Evolutionary conservation across 1,140 invertebrate species (phyloP), one percentile per base, ranked within the genome.

Genomic region (Neuroterus valhalla): DNA sequence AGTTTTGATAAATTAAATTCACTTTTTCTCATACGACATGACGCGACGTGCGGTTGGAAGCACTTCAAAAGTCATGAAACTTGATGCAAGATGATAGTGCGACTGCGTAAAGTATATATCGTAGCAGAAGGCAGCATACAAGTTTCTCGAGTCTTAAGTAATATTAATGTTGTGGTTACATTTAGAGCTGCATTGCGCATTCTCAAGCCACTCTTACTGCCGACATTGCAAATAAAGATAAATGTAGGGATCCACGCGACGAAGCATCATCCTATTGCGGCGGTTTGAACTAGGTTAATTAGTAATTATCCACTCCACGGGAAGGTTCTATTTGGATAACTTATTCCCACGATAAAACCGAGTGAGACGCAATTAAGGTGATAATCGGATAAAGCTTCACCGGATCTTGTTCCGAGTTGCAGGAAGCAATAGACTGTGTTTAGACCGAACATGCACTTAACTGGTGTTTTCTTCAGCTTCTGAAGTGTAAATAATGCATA

Each of bases 271-370:
- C 55, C 71, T 67, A 74, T 78, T 68, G 67, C 68, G 66, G 68
- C 50, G 75, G 55, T 21, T 21, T 42, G 68, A 80, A 79, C 68
- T 81, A 66, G 77, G 80, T 81, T 82, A 82, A 84, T 84, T 82
- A 74, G 55, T 73, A 80, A 84, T 82, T 84, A 84, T 81, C 70
- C 73, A 80, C 76, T 78, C 78, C 74, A 78, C 74, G 55, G 62
- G 43, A 67, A 52, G n/a, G n/a, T n/a, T n/a, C 68, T 72, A 72
- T 81, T 73, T 81, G 75, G 76, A 81, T 77, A 78, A 80, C 67
- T 81, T 70, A 48, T 68, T 74, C 55, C 75, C 68, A 68, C 67
- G 70, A 11, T 50, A 45, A 43, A 68, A 62, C 45, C 43, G 68
- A 74, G 68, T 66, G 52, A 43, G 48, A 48, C 42, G 68, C 68